Conservation (phyloP, 2,797 vertebrate species). For the Denticeps clupeoides region DNA sequence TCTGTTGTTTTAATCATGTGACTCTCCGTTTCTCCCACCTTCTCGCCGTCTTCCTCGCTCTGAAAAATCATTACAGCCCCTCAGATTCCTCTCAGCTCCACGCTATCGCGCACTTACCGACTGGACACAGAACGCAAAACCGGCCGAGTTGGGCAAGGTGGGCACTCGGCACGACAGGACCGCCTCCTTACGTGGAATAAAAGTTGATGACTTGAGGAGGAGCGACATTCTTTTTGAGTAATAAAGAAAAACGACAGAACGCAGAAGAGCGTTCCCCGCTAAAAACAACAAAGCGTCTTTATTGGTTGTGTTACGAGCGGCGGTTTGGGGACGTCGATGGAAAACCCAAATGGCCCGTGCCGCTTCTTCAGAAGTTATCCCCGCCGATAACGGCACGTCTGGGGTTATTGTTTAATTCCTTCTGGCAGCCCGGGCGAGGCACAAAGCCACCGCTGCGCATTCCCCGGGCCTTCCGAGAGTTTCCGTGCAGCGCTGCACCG, state of each 20-base stretch:
- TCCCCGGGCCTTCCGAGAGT: too few relatives aligned
- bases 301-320: neutral
- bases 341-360: neutral
- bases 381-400: too few relatives aligned
- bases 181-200: conserved; percentile 28
- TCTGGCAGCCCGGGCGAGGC: too few relatives aligned
- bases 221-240: too few relatives aligned
- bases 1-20: conserved; percentile 47
- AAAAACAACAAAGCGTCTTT: conserved; percentile 22
- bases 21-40: conserved; percentile 3
- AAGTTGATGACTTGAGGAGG: conserved; percentile 32
- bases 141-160: conserved; percentile 23
- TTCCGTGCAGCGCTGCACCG: too few relatives aligned
- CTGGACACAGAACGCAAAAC: conserved; percentile 29
- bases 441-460: too few relatives aligned
- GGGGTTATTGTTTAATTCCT: too few relatives aligned
- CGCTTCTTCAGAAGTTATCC: neutral
- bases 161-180: conserved; percentile 10
- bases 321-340: neutral
- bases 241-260: too few relatives aligned
- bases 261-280: too few relatives aligned
- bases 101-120: conserved; percentile 24
- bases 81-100: conserved; percentile 31
- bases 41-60: neutral
- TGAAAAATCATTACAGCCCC: conserved; percentile 25